Evolutionary conservation across 2,888 invertebrate species (phyloP), one percentile per base, ranked within the genome.

Genomic region (Branchellion lobata): DNA sequence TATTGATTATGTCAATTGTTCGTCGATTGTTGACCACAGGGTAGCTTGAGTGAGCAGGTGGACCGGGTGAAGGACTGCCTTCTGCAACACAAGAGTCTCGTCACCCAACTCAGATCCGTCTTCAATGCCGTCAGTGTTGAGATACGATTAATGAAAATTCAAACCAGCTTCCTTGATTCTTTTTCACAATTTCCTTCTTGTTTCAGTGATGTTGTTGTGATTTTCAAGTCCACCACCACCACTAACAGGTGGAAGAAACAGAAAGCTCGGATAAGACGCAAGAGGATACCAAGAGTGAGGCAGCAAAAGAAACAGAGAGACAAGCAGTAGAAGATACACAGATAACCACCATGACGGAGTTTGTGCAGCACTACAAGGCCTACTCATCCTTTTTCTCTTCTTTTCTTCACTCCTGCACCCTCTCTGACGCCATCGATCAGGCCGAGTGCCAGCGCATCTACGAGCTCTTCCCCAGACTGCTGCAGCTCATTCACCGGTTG

Each of bases 311-410:
- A n/a, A 24, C 5, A 57, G 61, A 24, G 61, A 82, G 83, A 34
- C 84, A 87, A 87, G 86, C 75, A 85, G 85, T 82, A 85, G 85
- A 24, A 80, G 83, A 36, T 79, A 83, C 75, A 86, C 86, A 40
- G 83, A 84, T 51, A 5, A n/a, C 31, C 24, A 69, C 34, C n/a
- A 61, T 81, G n/a, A 33, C 47, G n/a, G 29, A 57, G 1, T 75
- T 79, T 47, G 71, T 81, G 47, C 71, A 72, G 11, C 47, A 40
- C 53, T 75, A 75, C 31, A 51, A 31, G 29, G 53, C 24, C 33
- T 75, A 51, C 31, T 29, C 75, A 8, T 31, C 51, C 53, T 31
- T 47, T 27, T 47, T 75, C 51, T 47, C 75, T 51, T 24, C n/a
- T 53, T 31, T 75, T 8, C 75, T 75, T 3, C 40, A 51, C n/a